Conservation (phyloP, 53 echinoderm and acorn worm genomes). For the Temnopleurus reevesii region DNA sequence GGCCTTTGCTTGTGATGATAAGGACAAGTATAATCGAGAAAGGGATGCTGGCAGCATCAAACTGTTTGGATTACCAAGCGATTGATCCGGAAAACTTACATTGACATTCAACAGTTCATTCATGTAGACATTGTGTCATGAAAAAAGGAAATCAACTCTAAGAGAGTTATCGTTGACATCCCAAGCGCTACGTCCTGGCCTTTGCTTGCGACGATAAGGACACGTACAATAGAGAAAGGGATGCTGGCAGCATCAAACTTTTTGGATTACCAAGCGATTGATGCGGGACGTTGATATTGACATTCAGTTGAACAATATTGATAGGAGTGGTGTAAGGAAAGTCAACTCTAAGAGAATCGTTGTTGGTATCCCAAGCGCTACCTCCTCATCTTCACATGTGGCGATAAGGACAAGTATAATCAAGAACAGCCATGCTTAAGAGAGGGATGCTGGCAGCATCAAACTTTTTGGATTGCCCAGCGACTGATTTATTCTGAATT, state of each 20-base stretch:
- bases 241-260: slow-evolving; percentile 93
- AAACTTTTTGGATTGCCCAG: slow-evolving; percentile 93
- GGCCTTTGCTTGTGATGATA: slow-evolving; percentile 98
- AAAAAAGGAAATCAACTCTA: too few species aligned
- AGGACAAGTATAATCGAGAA: slow-evolving; percentile 93
- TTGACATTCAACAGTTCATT: too few species aligned
- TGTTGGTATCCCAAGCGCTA: slow-evolving; percentile 94
- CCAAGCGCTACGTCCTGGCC: slow-evolving; percentile 86
- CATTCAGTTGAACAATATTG: too few species aligned
- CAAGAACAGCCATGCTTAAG: too few species aligned
- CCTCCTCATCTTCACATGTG: slow-evolving; percentile 94
- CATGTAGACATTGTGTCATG: too few species aligned
- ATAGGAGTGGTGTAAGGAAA: too few species aligned
- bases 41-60: slow-evolving; percentile 98
- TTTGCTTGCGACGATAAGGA: slow-evolving; percentile 99
- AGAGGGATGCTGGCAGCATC: slow-evolving; percentile 95
- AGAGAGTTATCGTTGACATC: too few species aligned
- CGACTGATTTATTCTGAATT: slow-evolving; percentile 37
- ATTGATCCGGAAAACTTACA: background rate
- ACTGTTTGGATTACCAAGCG: slow-evolving; percentile 89
- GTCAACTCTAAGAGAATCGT: too few species aligned
- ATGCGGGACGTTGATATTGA: background rate
- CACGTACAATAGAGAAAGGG: slow-evolving; percentile 92
- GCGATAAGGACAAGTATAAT: slow-evolving; percentile 98
- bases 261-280: slow-evolving; percentile 88